These are phyloP conservation scores for Cheirogaleus medius DNA, from an alignment of 2,113 vertebrate genomes.

Conservation along the genomic window DNA sequence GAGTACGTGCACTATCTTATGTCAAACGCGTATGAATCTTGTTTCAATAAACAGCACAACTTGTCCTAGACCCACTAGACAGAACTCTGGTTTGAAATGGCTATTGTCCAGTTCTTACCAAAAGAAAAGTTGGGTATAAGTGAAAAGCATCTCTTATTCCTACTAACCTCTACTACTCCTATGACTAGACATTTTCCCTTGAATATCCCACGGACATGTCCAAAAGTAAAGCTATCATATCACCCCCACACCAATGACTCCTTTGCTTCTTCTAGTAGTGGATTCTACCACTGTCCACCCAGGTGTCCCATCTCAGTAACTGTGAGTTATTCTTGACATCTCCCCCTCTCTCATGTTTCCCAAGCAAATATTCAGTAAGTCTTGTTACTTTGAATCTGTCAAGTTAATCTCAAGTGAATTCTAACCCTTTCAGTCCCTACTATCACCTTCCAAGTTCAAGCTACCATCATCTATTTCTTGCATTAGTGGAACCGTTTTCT, in stretches of 20 bases:
- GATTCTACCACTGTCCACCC: not conserved
- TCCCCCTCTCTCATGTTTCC: not conserved
- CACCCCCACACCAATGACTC: not conserved
- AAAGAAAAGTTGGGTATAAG: not conserved
- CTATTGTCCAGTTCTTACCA: not conserved
- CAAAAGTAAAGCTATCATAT: not conserved
- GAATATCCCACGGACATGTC: not conserved
- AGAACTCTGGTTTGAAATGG: not conserved
- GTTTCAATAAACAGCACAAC: not conserved
- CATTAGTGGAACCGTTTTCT: not conserved
- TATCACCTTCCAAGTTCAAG: not conserved
- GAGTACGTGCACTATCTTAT: not conserved
- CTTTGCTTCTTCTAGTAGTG: not conserved
- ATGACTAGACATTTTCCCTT: not conserved
- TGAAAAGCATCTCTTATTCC: not conserved
- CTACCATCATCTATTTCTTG: not conserved
- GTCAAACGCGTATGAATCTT: not conserved
- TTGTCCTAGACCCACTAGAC: not conserved
- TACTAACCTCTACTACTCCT: not conserved
- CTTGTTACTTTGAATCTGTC: not conserved
- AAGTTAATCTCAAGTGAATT: not conserved
- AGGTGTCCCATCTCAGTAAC: not conserved
- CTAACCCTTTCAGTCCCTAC: not conserved
- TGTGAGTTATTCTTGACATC: not conserved
- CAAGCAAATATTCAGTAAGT: not conserved